Percentiles rank a stretch among this genome's conserved stretches.
Conservation (phyloP, 2,113 vertebrate genomes). For the Eudyptes chrysolophus region DNA sequence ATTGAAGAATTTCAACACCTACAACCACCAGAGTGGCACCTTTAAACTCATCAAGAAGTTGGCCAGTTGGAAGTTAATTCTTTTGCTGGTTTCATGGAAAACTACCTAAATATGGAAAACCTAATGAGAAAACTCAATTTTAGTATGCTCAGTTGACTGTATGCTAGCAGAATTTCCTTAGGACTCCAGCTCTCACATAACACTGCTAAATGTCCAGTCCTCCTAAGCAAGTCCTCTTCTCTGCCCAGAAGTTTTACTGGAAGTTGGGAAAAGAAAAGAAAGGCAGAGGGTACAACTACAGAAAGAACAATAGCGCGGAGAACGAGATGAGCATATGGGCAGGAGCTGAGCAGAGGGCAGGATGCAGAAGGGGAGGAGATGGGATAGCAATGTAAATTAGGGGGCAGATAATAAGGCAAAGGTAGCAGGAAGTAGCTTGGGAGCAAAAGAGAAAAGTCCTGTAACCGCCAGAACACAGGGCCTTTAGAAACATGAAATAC, state of each 20-base stretch:
- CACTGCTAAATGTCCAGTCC: neutral
- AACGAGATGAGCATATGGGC: accelerated
- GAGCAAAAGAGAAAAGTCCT: neutral
- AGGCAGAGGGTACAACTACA: neutral
- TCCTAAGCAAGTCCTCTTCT: neutral
- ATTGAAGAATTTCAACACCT: neutral
- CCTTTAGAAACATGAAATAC: neutral
- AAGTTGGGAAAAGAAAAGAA: neutral
- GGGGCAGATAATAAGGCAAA: neutral
- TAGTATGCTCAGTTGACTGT: neutral
- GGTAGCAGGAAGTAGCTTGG: neutral
- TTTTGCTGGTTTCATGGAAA: neutral
- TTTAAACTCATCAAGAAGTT: neutral
- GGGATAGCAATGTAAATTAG: neutral
- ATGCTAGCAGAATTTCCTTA: neutral
- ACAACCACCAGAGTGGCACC: neutral
- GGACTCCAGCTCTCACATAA: neutral
- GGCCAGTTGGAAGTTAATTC: neutral
- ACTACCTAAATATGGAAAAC: neutral
- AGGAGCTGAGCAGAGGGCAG: neutral
- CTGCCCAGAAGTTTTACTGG: neutral
- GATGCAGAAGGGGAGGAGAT: neutral
- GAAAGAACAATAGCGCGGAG: neutral
- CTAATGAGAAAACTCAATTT: neutral
- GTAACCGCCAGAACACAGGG: neutral